phyloP scores from a whole-genome alignment of 2,888 invertebrate species.

The Dascillus cervinus region DNA sequence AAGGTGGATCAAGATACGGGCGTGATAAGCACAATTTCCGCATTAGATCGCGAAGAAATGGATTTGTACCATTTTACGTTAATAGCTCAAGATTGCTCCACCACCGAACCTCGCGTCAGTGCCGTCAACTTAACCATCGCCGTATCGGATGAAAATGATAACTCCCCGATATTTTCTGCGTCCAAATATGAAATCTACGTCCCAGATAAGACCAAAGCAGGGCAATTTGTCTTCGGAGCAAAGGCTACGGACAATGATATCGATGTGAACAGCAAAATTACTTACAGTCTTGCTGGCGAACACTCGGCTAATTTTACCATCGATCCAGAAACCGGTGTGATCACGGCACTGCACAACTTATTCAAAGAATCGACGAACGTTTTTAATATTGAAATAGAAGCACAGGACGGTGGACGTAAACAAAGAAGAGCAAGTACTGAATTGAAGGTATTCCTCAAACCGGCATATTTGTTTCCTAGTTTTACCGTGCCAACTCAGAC shows the following conservation, averaged over 20 bases:
- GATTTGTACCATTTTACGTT: constrained; percentile 71
- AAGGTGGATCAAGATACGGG: constrained; percentile 72
- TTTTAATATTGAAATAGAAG: constrained; percentile 68
- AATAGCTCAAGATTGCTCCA: constrained; percentile 83
- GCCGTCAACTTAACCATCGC: constrained; percentile 75
- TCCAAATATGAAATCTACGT: constrained; percentile 72
- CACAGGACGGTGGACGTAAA: constrained; percentile 68
- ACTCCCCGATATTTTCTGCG: constrained; percentile 69
- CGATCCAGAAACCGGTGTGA: constrained; percentile 75
- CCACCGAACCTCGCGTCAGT: constrained; percentile 75
- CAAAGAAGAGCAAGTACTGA: constrained; percentile 67
- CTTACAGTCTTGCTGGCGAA: constrained; percentile 69
- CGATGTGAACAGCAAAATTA: constrained; percentile 71
- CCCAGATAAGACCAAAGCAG: constrained; percentile 69
- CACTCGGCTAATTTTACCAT: constrained; percentile 73
- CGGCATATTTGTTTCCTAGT: constrained; percentile 70
- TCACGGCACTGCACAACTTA: constrained; percentile 69
- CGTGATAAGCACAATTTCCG: constrained; percentile 62
- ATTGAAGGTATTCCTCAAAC: constrained; percentile 68
- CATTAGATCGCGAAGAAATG: constrained; percentile 73
- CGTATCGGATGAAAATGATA: constrained; percentile 79
- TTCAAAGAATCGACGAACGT: constrained; percentile 49
- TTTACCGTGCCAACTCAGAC: constrained; percentile 65
- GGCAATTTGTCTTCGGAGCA: constrained; percentile 86
- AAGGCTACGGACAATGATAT: constrained; percentile 79